These are phyloP conservation scores for Aporrectodea caliginosa DNA, from an alignment of 1,140 invertebrate genomes.

Conservation along the genomic window DNA sequence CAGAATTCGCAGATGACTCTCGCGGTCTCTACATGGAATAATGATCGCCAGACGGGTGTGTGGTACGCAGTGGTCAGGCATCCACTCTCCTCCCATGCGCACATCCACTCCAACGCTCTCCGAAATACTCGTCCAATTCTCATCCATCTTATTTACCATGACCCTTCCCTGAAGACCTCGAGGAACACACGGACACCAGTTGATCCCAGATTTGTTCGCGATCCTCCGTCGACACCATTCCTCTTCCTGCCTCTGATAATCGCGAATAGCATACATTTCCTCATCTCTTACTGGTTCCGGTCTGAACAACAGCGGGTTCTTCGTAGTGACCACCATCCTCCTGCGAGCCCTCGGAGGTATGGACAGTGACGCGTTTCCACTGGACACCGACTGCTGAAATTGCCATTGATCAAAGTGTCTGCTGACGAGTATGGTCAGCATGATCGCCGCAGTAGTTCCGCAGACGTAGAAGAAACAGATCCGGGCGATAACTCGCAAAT, in stretches of 20 bases:
- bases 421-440: no score
- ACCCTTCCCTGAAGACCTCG: background rate
- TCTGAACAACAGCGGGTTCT: background rate
- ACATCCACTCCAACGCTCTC: conserved; percentile 27
- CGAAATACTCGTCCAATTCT: background rate
- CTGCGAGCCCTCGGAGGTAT: no score
- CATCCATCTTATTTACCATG: background rate
- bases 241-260: background rate
- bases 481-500: no score
- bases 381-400: no score
- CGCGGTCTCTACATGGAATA: conserved; percentile 68
- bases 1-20: conserved; percentile 73
- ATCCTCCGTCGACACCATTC: background rate
- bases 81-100: conserved; percentile 38
- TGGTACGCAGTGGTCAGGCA: conserved; percentile 39
- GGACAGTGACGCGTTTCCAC: no score
- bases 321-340: background rate
- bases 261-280: background rate
- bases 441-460: no score
- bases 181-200: background rate
- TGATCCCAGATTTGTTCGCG: no score
- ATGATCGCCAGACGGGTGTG: conserved; percentile 47
- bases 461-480: no score
- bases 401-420: no score
- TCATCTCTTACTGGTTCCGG: background rate